Conservation (phyloP, 1,140 invertebrate species). For the Caerostris extrusa region DNA sequence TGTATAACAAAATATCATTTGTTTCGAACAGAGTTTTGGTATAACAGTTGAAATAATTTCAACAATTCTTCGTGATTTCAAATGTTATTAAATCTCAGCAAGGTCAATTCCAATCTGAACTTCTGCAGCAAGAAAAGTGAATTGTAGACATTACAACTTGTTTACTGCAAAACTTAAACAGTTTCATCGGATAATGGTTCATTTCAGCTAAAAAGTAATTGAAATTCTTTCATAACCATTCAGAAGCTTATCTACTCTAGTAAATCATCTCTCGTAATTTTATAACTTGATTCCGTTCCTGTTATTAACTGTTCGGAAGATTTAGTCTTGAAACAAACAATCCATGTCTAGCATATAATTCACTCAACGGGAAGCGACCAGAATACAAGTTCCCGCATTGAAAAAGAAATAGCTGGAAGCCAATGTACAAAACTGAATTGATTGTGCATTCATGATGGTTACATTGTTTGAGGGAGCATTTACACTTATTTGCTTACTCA, state of each 20-base stretch:
- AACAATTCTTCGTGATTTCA: background rate
- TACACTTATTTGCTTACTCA: background rate
- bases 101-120: background rate
- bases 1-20: background rate
- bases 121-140: background rate
- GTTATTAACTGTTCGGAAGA: background rate
- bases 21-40: background rate
- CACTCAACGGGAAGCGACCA: background rate
- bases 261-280: background rate
- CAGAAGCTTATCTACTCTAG: background rate
- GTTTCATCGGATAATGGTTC: background rate
- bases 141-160: background rate
- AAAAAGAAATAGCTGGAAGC: background rate
- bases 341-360: background rate
- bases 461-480: background rate
- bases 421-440: background rate
- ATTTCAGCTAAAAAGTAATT: background rate
- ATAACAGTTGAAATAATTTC: too few species aligned
- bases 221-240: background rate
- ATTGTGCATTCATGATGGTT: background rate
- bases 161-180: background rate
- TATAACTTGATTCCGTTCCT: background rate
- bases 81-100: background rate
- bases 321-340: background rate
- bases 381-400: background rate